A percentile compares a stretch with the other conserved stretches of the same genome.
Conservation (phyloP, 2,113 vertebrate genomes). For the Athene cunicularia region DNA sequence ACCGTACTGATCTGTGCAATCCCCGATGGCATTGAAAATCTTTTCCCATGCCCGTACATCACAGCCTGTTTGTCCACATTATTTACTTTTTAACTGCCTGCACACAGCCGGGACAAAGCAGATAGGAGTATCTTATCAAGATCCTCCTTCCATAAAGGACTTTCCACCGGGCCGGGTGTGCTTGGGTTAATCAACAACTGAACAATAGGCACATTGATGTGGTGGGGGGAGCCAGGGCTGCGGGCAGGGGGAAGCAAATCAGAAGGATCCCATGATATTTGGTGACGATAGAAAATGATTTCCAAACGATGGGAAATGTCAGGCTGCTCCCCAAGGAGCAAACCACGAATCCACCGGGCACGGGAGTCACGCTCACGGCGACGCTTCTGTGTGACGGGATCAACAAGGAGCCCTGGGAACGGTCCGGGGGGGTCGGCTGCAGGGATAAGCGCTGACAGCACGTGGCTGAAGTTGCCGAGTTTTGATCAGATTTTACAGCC, state of each 20-base stretch:
- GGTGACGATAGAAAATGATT: neutral
- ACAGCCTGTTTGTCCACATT: neutral
- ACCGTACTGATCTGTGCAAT: rapidly evolving
- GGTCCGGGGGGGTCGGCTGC: neutral
- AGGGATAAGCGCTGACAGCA: rapidly evolving
- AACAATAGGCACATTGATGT: neutral
- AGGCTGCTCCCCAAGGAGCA: neutral
- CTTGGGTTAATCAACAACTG: neutral
- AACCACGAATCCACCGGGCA: rapidly evolving
- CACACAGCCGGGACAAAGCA: neutral
- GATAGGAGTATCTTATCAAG: neutral
- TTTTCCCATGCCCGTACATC: neutral
- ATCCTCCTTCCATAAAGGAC: slow-evolving; percentile 13
- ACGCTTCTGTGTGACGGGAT: rapidly evolving
- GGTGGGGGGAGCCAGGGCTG: rapidly evolving
- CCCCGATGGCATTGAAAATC: neutral
- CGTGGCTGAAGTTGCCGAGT: rapidly evolving
- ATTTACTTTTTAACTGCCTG: neutral
- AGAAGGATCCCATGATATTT: neutral
- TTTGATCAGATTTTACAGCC: neutral
- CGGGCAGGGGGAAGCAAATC: neutral
- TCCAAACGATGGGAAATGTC: neutral
- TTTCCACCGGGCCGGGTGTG: neutral
- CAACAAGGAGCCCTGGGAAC: neutral
- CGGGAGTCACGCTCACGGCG: rapidly evolving